Conservation (phyloP, 2,888 invertebrate species). For the Ormyrus labotus region DNA sequence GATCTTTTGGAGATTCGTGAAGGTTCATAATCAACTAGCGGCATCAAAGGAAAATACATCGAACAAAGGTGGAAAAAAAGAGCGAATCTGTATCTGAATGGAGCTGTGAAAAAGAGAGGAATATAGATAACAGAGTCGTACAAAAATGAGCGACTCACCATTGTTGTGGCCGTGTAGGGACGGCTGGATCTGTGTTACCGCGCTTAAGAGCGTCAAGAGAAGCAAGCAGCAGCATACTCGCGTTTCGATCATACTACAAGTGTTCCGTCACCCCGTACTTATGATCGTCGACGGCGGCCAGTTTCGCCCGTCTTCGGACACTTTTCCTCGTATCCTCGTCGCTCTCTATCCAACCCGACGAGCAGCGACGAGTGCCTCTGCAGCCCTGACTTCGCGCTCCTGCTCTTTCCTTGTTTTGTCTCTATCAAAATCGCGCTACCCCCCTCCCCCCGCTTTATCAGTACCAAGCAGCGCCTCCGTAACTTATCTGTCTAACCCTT, state of each 20-base stretch:
- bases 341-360: neutral
- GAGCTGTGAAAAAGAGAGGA: too few relatives aligned
- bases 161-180: constrained; percentile 86
- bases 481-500: constrained; percentile 13
- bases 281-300: constrained; percentile 17
- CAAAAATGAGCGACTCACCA: constrained; percentile 79
- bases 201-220: constrained; percentile 82
- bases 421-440: neutral
- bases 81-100: too few relatives aligned
- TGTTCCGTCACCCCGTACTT: neutral
- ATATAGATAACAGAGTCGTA: constrained; percentile 64
- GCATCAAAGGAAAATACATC: constrained; percentile 11
- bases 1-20: neutral
- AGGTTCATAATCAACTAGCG: constrained; percentile 8
- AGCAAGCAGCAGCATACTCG: constrained; percentile 82
- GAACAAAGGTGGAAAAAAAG: too few relatives aligned
- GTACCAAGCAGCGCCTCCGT: neutral
- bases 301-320: neutral
- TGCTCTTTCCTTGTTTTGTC: neutral
- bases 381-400: neutral
- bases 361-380: neutral
- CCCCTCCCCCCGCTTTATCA: neutral
- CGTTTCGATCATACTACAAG: constrained; percentile 77
- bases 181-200: constrained; percentile 82
- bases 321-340: constrained; percentile 25